Percentiles rank a stretch among this genome's conserved stretches.
These are phyloP conservation scores for Lordiphosa clarofinis DNA, from an alignment of 1,140 invertebrate genomes.

Conservation along the genomic window DNA sequence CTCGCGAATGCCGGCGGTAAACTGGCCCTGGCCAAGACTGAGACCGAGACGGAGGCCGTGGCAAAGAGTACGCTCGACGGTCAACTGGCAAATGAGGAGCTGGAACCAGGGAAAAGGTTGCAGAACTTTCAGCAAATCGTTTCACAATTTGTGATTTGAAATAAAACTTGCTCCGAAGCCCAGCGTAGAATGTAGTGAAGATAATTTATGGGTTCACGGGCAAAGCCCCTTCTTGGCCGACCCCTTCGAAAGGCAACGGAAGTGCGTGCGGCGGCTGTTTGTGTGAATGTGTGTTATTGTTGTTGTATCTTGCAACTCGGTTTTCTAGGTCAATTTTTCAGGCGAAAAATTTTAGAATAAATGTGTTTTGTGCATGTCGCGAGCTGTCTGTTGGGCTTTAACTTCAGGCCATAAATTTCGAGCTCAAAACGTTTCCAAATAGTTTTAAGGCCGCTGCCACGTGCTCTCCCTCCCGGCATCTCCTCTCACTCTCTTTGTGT, in stretches of 20 bases:
- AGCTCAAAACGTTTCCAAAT: constrained; percentile 58
- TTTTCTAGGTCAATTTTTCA: constrained; percentile 52
- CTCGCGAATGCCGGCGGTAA: constrained; percentile 71
- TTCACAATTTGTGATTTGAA: constrained; percentile 39
- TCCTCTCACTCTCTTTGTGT: constrained; percentile 9
- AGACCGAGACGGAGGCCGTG: constrained; percentile 1
- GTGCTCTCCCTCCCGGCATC: constrained; percentile 5
- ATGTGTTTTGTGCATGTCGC: constrained; percentile 73
- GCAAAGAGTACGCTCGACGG: constrained; percentile 44
- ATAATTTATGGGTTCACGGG: constrained; percentile 61
- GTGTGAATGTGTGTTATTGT: constrained; percentile 14
- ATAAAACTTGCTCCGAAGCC: constrained; percentile 21
- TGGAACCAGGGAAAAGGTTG: constrained; percentile 30
- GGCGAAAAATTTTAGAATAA: constrained; percentile 23
- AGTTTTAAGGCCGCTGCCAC: constrained; percentile 32
- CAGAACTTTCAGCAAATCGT: constrained; percentile 48
- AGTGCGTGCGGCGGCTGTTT: constrained; percentile 47
- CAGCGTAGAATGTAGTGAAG: constrained; percentile 40
- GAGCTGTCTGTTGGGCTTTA: constrained; percentile 22
- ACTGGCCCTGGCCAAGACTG: constrained; percentile 33
- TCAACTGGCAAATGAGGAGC: constrained; percentile 62
- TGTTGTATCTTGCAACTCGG: constrained; percentile 51
- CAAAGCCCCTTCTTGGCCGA: constrained; percentile 1
- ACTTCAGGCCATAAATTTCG: constrained; percentile 50
- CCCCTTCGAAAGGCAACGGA: constrained; percentile 42